phyloP scores from a whole-genome alignment of 35 echinoderm and acorn worm species.

The Heliocidaris tuberculata region DNA sequence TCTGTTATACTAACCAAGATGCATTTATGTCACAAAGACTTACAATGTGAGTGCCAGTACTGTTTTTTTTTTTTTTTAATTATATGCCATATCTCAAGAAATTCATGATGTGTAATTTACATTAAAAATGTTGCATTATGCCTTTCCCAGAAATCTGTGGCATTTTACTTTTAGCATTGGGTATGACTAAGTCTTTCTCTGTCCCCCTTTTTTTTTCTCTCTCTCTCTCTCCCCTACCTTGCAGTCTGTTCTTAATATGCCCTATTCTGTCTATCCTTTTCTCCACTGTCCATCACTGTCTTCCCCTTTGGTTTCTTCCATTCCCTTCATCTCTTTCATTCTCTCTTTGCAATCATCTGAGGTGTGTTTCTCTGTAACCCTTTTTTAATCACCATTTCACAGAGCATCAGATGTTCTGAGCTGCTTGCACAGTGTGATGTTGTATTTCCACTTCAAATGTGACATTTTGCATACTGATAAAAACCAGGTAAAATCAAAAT shows the following conservation, averaged over 20 bases:
- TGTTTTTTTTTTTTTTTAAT: too few species aligned
- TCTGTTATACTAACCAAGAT: not conserved
- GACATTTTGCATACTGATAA: conserved; percentile 20
- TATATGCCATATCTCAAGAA: too few species aligned
- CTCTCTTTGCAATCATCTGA: not conserved
- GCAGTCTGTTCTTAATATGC: too few species aligned
- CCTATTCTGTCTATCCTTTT: too few species aligned
- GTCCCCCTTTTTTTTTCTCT: too few species aligned
- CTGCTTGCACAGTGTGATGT: conserved; percentile 23
- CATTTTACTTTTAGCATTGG: too few species aligned
- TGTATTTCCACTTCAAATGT: conserved; percentile 44
- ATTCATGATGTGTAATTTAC: too few species aligned
- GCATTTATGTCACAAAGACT: not conserved
- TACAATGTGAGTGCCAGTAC: too few species aligned
- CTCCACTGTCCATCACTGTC: not conserved
- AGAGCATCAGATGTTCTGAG: conserved; percentile 20
- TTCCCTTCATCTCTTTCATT: not conserved
- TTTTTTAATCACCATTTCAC: not conserved
- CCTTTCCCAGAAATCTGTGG: too few species aligned
- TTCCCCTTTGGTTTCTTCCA: not conserved
- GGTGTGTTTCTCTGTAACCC: not conserved
- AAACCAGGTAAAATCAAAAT: not conserved
- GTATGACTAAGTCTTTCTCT: too few species aligned
- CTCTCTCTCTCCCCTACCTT: too few species aligned
- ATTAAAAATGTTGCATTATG: too few species aligned